Evolutionary conservation across 2,113 vertebrate genomes (phyloP), one percentile per base, ranked within the genome.

Genomic region (Caranx ignobilis): DNA sequence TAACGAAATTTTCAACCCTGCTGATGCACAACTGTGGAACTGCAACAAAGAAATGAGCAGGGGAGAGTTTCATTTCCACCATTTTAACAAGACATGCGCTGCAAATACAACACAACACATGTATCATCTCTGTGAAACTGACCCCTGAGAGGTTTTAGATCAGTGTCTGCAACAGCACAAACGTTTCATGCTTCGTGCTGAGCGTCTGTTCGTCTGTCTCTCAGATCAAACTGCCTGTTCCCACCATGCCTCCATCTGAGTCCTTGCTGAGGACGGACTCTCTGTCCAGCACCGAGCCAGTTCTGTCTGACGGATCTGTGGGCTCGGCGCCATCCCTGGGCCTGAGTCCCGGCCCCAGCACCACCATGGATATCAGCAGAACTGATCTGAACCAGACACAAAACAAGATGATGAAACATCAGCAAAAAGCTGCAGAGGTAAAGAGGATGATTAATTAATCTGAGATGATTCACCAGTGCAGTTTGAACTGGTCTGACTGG

Each of bases 341-440:
- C 59, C 84, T 94, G 70, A 94, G 94, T 71, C 94, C 95, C 63
- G 93, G 93, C 69, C 85, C 93, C 43, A 92, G 86, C 39, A 59
- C 74, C 16, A 26, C 84, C 19, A 80, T 95, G 88, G 96, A 97
- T 56, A 91, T 94, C 3, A 94, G 92, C 83, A 94, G 95, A 81
- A 95, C 67, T 62, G 95, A 96, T 34, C 43, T 79, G 11, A 86
- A 74, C 79, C 94, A 94, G 66, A 94, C 92, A 2, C 95, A 96
- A 52, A 95, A 97, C 71, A 95, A 95, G 72, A 95, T 96, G 2
- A 95, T 96, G 5, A 96, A 96, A 69, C 94, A 95, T 62, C 77
- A 91, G 75, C 93, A 95, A 55, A 96, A 96, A 88, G 91, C 94
- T 73, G 94, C 92, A 81, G 96, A 97, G 91, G 97, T 95, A 85